Percentiles rank a stretch among this genome's conserved stretches.
phyloP scores from a whole-genome alignment of 2,888 invertebrate species.

The Sinotaia quadrata region DNA sequence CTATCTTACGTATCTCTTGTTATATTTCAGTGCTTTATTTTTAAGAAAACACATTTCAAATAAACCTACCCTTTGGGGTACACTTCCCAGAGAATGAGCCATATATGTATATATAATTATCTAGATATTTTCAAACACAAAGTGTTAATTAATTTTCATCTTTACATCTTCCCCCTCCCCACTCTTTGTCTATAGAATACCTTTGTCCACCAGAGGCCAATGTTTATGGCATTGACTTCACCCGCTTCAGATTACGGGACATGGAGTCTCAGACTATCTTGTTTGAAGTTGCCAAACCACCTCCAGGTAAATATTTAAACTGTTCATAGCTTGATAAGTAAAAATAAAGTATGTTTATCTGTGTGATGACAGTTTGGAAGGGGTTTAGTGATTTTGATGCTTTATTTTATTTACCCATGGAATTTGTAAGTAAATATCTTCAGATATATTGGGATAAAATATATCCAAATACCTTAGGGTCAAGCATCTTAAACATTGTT shows the following conservation, averaged over 20 bases:
- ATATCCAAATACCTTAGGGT: too few species aligned
- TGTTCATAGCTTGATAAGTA: neutral
- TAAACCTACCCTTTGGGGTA: neutral
- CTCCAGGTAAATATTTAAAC: conserved; percentile 49
- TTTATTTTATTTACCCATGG: too few species aligned
- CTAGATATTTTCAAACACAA: neutral
- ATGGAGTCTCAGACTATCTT: conserved; percentile 88
- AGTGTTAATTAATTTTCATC: neutral
- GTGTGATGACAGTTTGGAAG: too few species aligned
- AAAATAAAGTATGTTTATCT: too few species aligned
- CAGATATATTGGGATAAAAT: too few species aligned
- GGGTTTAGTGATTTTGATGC: too few species aligned
- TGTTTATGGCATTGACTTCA: conserved; percentile 97
- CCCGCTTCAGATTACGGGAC: conserved; percentile 95
- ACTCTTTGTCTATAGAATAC: conserved; percentile 77
- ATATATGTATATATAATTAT: neutral
- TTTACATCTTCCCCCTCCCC: neutral
- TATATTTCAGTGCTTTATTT: neutral
- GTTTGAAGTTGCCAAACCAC: conserved; percentile 87
- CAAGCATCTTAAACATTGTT: too few species aligned
- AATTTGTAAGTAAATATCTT: too few species aligned
- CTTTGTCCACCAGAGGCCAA: conserved; percentile 96
- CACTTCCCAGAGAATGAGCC: neutral
- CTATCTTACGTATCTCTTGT: neutral
- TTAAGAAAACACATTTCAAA: neutral